Conservation (phyloP, 2,113 vertebrate genomes). For the Rhabdornis inornatus region DNA sequence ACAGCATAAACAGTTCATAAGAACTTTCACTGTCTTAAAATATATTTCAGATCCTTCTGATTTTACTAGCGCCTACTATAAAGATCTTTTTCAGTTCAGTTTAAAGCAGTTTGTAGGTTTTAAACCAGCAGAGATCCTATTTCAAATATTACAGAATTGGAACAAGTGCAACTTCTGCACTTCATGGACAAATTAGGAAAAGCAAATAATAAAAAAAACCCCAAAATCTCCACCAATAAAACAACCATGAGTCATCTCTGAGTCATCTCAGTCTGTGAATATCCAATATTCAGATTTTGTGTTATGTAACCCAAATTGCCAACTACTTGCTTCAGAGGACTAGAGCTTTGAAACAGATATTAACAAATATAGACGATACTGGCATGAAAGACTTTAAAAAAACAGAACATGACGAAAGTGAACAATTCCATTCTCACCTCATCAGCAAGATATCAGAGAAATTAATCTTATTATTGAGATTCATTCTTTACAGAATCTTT, state of each 20-base stretch:
- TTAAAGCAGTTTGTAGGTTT: neutral
- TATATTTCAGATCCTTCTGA: neutral
- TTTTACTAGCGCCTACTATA: neutral
- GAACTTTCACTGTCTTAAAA: neutral
- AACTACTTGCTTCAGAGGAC: neutral
- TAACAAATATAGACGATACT: neutral
- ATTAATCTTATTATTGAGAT: neutral
- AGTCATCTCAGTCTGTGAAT: neutral
- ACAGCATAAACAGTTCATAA: neutral
- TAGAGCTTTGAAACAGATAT: neutral
- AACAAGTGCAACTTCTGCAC: neutral
- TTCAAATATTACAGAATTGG: neutral
- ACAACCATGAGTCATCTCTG: neutral
- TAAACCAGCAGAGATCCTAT: neutral
- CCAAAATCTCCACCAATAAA: neutral
- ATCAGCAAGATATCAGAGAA: neutral
- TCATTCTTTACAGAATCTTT: neutral
- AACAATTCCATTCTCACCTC: neutral
- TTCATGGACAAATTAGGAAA: neutral
- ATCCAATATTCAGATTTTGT: neutral
- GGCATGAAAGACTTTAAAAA: neutral
- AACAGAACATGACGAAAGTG: neutral
- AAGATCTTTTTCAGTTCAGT: neutral
- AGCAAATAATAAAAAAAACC: neutral
- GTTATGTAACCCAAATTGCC: neutral